Percentiles rank a stretch among this genome's conserved stretches.
These are phyloP conservation scores for Drosophila sordidapex DNA, from an alignment of 2,888 invertebrate species.

Conservation along the genomic window DNA sequence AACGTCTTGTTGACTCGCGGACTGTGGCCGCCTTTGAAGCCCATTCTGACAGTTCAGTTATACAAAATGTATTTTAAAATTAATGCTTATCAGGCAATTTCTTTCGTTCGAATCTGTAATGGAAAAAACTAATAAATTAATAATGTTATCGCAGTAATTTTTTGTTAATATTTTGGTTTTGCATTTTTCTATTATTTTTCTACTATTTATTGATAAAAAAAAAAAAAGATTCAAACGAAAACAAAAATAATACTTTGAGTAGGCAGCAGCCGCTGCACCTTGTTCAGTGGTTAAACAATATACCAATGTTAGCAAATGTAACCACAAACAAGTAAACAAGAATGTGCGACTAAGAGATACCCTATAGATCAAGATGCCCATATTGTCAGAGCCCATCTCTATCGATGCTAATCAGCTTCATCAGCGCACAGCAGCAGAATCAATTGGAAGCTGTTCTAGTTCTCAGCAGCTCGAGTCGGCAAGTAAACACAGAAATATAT, in stretches of 20 bases:
- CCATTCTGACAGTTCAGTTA: constrained; percentile 66
- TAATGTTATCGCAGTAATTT: neutral
- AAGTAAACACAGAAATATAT: neutral
- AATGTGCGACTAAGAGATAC: neutral
- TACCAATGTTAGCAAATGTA: constrained; percentile 31
- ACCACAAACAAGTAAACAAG: constrained; percentile 28
- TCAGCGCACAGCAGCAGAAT: constrained; percentile 11
- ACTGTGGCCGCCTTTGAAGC: constrained; percentile 78
- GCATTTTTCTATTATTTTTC: too few species aligned
- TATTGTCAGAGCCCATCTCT: neutral
- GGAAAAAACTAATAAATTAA: neutral
- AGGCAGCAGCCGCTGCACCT: constrained; percentile 29
- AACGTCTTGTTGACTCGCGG: constrained; percentile 89
- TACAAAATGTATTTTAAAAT: constrained; percentile 3
- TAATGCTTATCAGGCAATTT: constrained; percentile 3
- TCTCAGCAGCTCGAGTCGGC: constrained; percentile 4
- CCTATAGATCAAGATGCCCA: neutral
- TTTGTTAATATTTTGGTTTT: too few species aligned
- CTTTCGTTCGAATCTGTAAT: constrained; percentile 19
- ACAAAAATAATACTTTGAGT: neutral
- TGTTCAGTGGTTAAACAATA: constrained; percentile 23
- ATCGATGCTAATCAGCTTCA: constrained; percentile 31
- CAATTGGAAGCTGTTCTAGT: constrained; percentile 21
- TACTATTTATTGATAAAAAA: too few species aligned
- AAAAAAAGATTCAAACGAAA: neutral